Conservation (phyloP, 2,113 vertebrate genomes). For the Gallinago jamesoni region DNA sequence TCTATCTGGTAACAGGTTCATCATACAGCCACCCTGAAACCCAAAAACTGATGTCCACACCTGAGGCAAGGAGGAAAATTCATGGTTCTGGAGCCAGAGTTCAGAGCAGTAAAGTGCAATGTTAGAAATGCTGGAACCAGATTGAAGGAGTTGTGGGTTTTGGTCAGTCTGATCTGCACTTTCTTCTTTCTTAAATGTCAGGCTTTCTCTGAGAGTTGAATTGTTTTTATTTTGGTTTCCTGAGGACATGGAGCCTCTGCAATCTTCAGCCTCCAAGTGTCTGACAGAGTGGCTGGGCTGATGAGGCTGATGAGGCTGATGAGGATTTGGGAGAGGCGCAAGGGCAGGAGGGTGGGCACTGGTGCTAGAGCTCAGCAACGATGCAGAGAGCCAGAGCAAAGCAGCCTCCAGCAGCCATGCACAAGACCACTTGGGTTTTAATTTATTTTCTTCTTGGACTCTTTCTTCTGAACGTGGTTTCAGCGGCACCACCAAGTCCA, state of each 20-base stretch:
- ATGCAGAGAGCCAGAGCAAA: background rate
- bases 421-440: background rate
- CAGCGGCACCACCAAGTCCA: background rate
- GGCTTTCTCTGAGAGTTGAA: background rate
- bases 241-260: background rate
- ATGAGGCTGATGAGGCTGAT: background rate
- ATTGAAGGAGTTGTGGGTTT: fast-evolving
- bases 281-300: background rate
- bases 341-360: background rate
- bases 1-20: background rate
- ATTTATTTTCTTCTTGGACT: background rate
- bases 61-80: background rate
- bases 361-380: background rate
- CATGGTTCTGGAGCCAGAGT: background rate
- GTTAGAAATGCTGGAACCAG: background rate
- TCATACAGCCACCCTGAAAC: background rate
- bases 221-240: background rate
- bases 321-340: background rate
- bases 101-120: background rate
- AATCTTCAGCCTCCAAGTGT: background rate
- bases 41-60: background rate
- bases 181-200: background rate
- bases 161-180: background rate
- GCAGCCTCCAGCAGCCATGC: background rate
- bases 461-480: background rate